These are phyloP conservation scores for Liopterus haemorrhoidalis DNA, from an alignment of 2,888 invertebrate species.

Conservation along the genomic window DNA sequence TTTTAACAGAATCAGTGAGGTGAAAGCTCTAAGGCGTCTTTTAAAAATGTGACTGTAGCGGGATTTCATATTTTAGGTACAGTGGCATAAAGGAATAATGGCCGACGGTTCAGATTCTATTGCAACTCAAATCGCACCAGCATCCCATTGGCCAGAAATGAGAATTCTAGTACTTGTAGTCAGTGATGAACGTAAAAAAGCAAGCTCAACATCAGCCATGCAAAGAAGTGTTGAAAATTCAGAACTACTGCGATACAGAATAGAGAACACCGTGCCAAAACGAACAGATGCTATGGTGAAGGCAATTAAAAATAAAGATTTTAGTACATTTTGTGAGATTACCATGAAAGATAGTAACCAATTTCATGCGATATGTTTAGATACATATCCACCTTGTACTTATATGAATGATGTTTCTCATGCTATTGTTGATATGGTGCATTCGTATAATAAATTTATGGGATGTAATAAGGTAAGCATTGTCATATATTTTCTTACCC, in stretches of 20 bases:
- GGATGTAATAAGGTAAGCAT: slow-evolving; percentile 55
- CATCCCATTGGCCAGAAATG: slow-evolving; percentile 85
- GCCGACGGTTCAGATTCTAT: slow-evolving; percentile 68
- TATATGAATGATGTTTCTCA: slow-evolving; percentile 90
- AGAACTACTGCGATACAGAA: slow-evolving; percentile 68
- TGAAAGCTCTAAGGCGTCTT: no score
- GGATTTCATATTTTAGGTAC: slow-evolving; percentile 54
- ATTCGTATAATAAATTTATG: slow-evolving; percentile 69
- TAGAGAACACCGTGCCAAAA: slow-evolving; percentile 65
- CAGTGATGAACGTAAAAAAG: slow-evolving; percentile 74
- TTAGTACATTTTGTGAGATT: slow-evolving; percentile 78
- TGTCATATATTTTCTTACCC: slow-evolving; percentile 3
- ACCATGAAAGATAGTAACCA: slow-evolving; percentile 98
- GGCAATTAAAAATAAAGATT: slow-evolving; percentile 65
- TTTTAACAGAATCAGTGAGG: no score
- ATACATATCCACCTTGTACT: slow-evolving; percentile 87
- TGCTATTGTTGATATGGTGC: slow-evolving; percentile 71
- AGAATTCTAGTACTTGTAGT: slow-evolving; percentile 84
- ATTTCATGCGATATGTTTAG: slow-evolving; percentile 88
- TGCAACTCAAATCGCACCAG: slow-evolving; percentile 66
- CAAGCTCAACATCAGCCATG: slow-evolving; percentile 88
- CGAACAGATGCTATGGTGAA: slow-evolving; percentile 55
- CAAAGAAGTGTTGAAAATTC: slow-evolving; percentile 73
- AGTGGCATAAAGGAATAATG: slow-evolving; percentile 72
- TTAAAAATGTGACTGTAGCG: no score